phyloP scores from a whole-genome alignment of 2,113 vertebrate species.

The Lutjanus erythropterus region DNA sequence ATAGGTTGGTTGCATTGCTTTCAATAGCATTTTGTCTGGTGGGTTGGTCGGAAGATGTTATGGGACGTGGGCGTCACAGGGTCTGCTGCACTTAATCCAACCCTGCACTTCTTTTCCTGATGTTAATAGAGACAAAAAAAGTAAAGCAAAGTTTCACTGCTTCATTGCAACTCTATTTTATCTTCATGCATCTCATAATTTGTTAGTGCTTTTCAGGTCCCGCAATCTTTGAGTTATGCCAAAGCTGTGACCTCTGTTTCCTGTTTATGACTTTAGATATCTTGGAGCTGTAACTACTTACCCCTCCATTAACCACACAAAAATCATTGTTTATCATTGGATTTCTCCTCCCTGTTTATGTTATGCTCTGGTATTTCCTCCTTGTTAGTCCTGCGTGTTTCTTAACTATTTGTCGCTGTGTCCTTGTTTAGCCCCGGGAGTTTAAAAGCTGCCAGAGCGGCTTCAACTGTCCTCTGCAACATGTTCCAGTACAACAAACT shows the following conservation, averaged over 20 bases:
- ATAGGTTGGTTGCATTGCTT: too few relatives aligned
- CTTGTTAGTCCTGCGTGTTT: conserved; percentile 11
- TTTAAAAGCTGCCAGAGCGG: conserved; percentile 91
- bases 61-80: too few relatives aligned
- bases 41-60: too few relatives aligned
- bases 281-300: neutral
- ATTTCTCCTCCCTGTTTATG: neutral
- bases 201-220: neutral
- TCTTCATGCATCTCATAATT: neutral
- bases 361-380: conserved; percentile 48
- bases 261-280: neutral
- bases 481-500: conserved; percentile 98
- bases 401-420: conserved; percentile 27
- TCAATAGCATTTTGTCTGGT: too few relatives aligned
- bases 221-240: neutral
- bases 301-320: neutral
- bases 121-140: too few relatives aligned
- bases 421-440: conserved; percentile 85
- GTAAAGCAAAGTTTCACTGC: too few relatives aligned
- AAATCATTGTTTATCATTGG: conserved; percentile 10
- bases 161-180: neutral
- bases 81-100: too few relatives aligned
- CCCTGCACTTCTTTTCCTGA: too few relatives aligned
- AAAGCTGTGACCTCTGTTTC: conserved; percentile 5
- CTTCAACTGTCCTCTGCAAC: conserved; percentile 93